Evolutionary conservation across 2,797 vertebrate species (phyloP), one percentile per base, ranked within the genome.

Genomic region (Galagoides demidoff): DNA sequence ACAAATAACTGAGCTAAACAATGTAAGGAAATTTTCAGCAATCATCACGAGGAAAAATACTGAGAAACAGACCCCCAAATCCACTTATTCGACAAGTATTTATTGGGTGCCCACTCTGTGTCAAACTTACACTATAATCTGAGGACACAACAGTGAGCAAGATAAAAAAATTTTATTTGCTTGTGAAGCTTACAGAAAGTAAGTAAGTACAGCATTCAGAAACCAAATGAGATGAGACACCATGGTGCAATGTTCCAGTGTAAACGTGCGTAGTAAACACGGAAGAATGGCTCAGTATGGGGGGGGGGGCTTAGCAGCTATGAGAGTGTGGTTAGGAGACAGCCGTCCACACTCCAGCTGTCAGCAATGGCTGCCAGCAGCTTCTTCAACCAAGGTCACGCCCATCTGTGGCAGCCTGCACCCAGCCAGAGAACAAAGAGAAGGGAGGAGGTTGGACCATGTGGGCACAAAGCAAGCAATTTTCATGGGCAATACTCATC

Each of bases 1-100:
- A 71, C 29, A 95, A 63, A 74, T 8, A 76, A 85, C 55, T 55
- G n/a, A 92, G 55, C 0, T 71, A 17, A 91, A 91, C 73, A 91
- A 77, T 25, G 9, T 39, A 86, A 74, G 37, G 14, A 78, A 20
- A 1, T 49, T 63, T 55, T 76, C 19, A 70, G 4, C 37, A 90
- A 34, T 37, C 29, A 83, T 61, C 39, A 79, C 14, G 34, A 85
- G 10, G 20, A 59, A 95, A 95, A 83, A 17, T 79, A 43, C 73
- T 68, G 57, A 83, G 19, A 89, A 93, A 37, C 10, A 22, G 23
- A 89, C 49, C 31, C 25, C 12, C 37, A 68, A 29, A 52, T 83
- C 10, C 57, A 76, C 55, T 13, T 76, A 84, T 68, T 83, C 63
- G 27, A 49, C 22, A 86, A 39, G 43, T 43, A 45, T 61, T 59